These are phyloP conservation scores for Paratrypauchen microcephalus DNA, from an alignment of 2,797 vertebrate species.

Conservation along the genomic window DNA sequence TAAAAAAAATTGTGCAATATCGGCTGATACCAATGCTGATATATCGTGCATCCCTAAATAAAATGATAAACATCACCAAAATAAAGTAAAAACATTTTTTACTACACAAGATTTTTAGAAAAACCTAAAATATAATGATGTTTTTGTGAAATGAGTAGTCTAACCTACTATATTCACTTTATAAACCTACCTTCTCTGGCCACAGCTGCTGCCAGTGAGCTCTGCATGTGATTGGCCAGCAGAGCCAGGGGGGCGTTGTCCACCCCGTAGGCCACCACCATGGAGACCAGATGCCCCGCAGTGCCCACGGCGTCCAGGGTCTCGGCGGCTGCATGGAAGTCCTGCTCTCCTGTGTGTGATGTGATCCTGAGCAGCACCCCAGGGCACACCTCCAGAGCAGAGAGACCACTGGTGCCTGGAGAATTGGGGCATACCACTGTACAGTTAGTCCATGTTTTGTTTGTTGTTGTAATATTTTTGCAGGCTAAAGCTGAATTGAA, in stretches of 20 bases:
- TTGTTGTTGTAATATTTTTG: background rate
- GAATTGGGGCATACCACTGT: background rate
- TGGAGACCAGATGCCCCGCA: slow-evolving; percentile 81
- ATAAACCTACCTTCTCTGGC: slow-evolving; percentile 66
- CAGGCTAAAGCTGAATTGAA: background rate
- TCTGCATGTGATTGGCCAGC: slow-evolving; percentile 81
- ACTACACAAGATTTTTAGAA: too few relatives aligned
- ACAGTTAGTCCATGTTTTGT: background rate
- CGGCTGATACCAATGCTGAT: too few relatives aligned
- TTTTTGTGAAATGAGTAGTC: too few relatives aligned
- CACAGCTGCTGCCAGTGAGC: slow-evolving; percentile 71
- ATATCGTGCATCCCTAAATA: too few relatives aligned
- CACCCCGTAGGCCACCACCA: slow-evolving; percentile 76
- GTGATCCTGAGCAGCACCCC: slow-evolving; percentile 76
- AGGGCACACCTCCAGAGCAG: slow-evolving; percentile 74
- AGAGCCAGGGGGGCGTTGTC: slow-evolving; percentile 73
- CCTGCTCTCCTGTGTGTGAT: slow-evolving; percentile 68
- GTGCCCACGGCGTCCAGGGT: slow-evolving; percentile 68
- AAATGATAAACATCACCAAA: too few relatives aligned
- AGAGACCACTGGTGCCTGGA: slow-evolving; percentile 69
- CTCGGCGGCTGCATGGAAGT: slow-evolving; percentile 63
- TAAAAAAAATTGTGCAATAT: too few relatives aligned
- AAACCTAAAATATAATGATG: too few relatives aligned
- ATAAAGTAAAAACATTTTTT: too few relatives aligned
- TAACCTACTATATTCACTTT: background rate